phyloP scores from a whole-genome alignment of 2,797 vertebrate genomes.

The Tolypeutes matacus region DNA sequence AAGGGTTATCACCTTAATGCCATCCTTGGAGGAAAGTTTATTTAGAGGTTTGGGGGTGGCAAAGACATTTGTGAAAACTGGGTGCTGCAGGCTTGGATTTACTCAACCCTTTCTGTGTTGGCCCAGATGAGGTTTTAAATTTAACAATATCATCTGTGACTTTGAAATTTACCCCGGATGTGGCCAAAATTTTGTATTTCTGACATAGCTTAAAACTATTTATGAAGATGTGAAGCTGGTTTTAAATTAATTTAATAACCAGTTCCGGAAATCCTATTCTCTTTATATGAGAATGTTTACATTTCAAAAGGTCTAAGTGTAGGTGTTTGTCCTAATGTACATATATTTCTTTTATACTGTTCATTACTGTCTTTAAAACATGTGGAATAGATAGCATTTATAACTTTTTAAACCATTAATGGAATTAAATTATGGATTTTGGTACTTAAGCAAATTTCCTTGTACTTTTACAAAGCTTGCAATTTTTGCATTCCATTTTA shows the following conservation, averaged over 20 bases:
- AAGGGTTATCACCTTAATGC: background rate
- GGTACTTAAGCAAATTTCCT: background rate
- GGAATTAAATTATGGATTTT: background rate
- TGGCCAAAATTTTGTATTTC: background rate
- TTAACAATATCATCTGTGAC: background rate
- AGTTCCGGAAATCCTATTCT: background rate
- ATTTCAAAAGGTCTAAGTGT: background rate
- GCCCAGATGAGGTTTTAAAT: background rate
- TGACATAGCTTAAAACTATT: background rate
- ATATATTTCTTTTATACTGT: background rate
- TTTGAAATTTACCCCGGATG: conserved; percentile 22
- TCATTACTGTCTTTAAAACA: background rate
- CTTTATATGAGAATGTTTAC: background rate
- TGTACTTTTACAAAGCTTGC: background rate
- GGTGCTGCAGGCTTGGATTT: background rate
- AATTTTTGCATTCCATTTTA: conserved; percentile 83
- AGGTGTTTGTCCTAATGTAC: background rate
- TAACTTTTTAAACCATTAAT: background rate
- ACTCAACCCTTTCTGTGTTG: background rate
- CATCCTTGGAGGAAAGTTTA: background rate
- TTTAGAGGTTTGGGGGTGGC: background rate
- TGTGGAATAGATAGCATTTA: background rate
- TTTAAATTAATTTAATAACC: background rate
- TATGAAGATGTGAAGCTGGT: background rate
- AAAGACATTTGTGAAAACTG: background rate